Conservation (phyloP, 2,888 invertebrate genomes). For the Volucella inanis region DNA sequence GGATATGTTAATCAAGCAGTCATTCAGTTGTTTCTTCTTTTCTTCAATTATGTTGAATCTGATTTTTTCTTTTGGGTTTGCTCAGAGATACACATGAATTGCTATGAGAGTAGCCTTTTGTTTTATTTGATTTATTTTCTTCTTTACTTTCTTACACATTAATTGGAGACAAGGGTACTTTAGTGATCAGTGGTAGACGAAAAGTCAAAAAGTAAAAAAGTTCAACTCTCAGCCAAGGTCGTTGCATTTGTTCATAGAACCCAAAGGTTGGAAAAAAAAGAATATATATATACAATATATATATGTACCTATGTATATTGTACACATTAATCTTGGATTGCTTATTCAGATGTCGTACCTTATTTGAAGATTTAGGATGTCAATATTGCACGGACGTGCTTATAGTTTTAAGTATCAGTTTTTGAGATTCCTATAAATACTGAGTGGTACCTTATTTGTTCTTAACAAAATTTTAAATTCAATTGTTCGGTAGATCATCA, state of each 20-base stretch:
- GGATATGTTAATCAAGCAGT: slow-evolving; percentile 72
- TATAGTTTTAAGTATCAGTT: too few relatives aligned
- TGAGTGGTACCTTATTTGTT: too few relatives aligned
- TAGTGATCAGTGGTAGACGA: slow-evolving; percentile 43
- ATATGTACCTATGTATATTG: slow-evolving; percentile 31
- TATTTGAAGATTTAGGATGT: background rate
- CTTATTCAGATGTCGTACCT: slow-evolving; percentile 26
- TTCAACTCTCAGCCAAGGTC: slow-evolving; percentile 41
- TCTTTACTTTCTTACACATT: slow-evolving; percentile 20
- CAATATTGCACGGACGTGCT: background rate
- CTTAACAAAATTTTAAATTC: too few relatives aligned
- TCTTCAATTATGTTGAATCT: slow-evolving; percentile 58
- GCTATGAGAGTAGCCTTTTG: slow-evolving; percentile 54
- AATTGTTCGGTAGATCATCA: too few relatives aligned
- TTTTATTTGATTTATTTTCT: slow-evolving; percentile 16
- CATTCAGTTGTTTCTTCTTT: slow-evolving; percentile 38
- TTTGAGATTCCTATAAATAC: too few relatives aligned
- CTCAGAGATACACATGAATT: slow-evolving; percentile 30
- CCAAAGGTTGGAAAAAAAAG: slow-evolving; percentile 3
- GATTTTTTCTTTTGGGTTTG: slow-evolving; percentile 43
- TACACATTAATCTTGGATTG: slow-evolving; percentile 64
- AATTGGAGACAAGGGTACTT: slow-evolving; percentile 42
- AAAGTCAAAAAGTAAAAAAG: background rate
- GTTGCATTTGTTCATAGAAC: slow-evolving; percentile 30
- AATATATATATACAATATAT: too few relatives aligned